A percentile compares a stretch with the other conserved stretches of the same genome.
Evolutionary conservation across 2,797 vertebrate genomes (phyloP).

Genomic region (Peromyscus eremicus): DNA sequence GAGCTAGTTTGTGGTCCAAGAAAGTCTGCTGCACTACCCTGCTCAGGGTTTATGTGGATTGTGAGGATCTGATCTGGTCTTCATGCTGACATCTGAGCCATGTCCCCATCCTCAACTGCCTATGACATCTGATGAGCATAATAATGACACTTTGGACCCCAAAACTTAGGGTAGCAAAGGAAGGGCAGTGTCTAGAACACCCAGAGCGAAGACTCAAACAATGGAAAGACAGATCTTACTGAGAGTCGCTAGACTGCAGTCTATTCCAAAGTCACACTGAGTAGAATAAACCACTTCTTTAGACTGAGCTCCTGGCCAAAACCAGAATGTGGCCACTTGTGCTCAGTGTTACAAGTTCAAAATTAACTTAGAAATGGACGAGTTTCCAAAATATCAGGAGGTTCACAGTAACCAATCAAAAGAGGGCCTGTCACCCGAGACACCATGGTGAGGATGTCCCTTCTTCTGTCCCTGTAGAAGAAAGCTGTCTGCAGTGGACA

Average conservation of each 20-base stretch:
- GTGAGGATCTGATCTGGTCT: background rate
- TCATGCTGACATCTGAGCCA: background rate
- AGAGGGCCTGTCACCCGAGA: background rate
- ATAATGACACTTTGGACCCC: background rate
- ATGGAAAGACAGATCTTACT: background rate
- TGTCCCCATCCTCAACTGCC: background rate
- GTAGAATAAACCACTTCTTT: background rate
- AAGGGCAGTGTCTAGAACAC: background rate
- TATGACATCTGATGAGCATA: background rate
- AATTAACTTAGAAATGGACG: background rate
- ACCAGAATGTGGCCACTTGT: background rate
- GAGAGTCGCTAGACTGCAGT: background rate
- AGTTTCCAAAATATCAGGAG: background rate
- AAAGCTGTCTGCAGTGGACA: background rate
- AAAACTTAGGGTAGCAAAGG: slow-evolving; percentile 11
- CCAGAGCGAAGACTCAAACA: background rate
- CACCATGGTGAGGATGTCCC: background rate
- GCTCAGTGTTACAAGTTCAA: background rate
- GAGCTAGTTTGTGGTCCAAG: background rate
- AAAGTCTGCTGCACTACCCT: background rate
- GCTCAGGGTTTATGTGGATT: background rate
- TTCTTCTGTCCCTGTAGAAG: background rate
- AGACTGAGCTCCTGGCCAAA: background rate
- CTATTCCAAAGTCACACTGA: background rate
- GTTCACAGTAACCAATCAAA: background rate